These are phyloP conservation scores for Latrodectus elegans DNA, from an alignment of 2,888 invertebrate species.

Conservation along the genomic window DNA sequence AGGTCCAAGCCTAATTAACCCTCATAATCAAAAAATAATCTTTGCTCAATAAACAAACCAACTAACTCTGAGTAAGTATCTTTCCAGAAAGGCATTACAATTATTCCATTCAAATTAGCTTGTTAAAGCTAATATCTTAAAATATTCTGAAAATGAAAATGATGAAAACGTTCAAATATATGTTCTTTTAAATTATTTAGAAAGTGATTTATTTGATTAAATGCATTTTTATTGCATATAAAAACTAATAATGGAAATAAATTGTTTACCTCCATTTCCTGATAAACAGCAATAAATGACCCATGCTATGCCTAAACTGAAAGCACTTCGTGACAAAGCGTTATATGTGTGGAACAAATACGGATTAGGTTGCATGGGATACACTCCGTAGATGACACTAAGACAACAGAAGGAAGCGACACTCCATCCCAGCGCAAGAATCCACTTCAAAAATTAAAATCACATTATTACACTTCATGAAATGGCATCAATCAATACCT, in stretches of 20 bases:
- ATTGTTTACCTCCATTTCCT: constrained; percentile 33
- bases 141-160: no score
- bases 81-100: no score
- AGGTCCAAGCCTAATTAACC: no score
- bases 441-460: constrained; percentile 15
- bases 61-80: no score
- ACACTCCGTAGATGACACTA: constrained; percentile 49
- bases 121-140: no score
- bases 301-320: constrained; percentile 44
- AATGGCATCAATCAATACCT: no score
- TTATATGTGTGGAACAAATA: constrained; percentile 41
- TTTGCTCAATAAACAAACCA: no score
- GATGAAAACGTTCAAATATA: background rate
- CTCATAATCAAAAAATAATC: no score
- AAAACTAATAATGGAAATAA: background rate
- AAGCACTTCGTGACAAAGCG: constrained; percentile 40
- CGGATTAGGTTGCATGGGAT: constrained; percentile 11
- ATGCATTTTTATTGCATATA: background rate
- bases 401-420: constrained; percentile 19
- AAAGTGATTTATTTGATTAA: background rate
- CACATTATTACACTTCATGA: background rate
- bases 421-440: constrained; percentile 32
- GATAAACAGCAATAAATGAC: constrained; percentile 53
- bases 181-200: background rate
- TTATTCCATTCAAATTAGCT: no score